Base-by-base conservation (phyloP, 2,888 invertebrate species). In the Amblyteles armatorius region DNA sequence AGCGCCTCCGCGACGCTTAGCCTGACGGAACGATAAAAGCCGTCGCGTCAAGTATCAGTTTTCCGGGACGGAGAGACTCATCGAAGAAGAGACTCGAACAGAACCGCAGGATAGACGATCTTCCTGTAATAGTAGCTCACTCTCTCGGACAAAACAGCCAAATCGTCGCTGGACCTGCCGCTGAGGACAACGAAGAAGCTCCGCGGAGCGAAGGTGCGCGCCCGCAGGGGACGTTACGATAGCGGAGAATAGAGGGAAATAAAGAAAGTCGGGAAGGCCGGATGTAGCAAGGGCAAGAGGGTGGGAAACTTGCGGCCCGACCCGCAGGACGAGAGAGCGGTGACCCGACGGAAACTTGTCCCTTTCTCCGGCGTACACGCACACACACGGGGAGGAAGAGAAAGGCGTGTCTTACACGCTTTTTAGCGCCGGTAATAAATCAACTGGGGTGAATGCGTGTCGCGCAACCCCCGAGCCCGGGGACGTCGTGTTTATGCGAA, bases 391-490 rank as follows among this genome's bases (percentile, higher is more conserved):
- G 55, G 63, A 72, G 40, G 57, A 44, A 72, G 69, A 19, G 79
- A 69, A 77, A 68, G 48, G 74, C 74, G 86, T 87, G 86, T 85
- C 83, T 82, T 86, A 84, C 87, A 86, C 74, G 87, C 83, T 87
- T 87, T 90, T 89, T 87, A 86, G 78, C 84, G 79, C 55, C 19
- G 76, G 68, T 60, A 79, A 89, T 88, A 88, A 89, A 90, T 89
- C 88, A 89, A 57, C 68, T 26, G 79, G 44, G 74, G 76, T 83
- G 87, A 87, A 88, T 85, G 87, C 86, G 87, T 82, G 88, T 86
- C 87, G 83, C 71, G 81, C 68, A 68, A 86, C 82, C 74, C 82
- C 72, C 82, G 79, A 29, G 40, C 63, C 50, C 52, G 40, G 40
- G 44, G 36, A 79, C 65, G 79, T 87, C 87, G 82, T 80, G 87